phyloP scores from a whole-genome alignment of 2,888 invertebrate genomes.

The Slavum lentiscoides region DNA sequence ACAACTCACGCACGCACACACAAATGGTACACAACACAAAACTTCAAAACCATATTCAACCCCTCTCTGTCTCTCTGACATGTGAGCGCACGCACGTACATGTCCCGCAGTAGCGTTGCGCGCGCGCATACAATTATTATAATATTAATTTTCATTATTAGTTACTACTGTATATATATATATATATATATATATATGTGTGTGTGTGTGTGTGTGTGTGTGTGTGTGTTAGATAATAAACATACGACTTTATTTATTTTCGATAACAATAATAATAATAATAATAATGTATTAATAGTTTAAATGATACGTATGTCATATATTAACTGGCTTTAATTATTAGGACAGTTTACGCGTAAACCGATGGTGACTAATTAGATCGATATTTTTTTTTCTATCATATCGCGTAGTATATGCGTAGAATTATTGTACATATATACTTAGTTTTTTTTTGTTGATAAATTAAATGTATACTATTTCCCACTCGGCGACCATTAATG shows the following conservation, averaged over 20 bases:
- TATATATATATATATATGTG: no score
- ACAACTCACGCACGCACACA: no score
- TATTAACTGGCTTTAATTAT: slow-evolving; percentile 15
- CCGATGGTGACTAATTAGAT: slow-evolving; percentile 24
- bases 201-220: no score
- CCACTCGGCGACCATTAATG: neutral
- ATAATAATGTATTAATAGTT: neutral
- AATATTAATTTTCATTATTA: slow-evolving; percentile 12
- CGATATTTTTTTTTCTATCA: slow-evolving; percentile 1
- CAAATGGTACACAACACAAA: no score
- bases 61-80: neutral
- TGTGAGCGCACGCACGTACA: neutral
- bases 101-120: neutral
- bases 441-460: neutral
- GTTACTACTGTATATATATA: neutral
- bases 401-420: slow-evolving; percentile 1
- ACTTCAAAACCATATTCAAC: no score
- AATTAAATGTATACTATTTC: neutral
- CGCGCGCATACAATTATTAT: slow-evolving; percentile 20
- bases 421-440: neutral
- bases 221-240: neutral
- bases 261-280: slow-evolving; percentile 11
- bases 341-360: slow-evolving; percentile 11
- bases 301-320: neutral
- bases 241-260: neutral